A percentile compares a stretch with the other conserved stretches of the same genome.
Conservation (phyloP, 2,113 vertebrate genomes). For the Phrynosoma platyrhinos region DNA sequence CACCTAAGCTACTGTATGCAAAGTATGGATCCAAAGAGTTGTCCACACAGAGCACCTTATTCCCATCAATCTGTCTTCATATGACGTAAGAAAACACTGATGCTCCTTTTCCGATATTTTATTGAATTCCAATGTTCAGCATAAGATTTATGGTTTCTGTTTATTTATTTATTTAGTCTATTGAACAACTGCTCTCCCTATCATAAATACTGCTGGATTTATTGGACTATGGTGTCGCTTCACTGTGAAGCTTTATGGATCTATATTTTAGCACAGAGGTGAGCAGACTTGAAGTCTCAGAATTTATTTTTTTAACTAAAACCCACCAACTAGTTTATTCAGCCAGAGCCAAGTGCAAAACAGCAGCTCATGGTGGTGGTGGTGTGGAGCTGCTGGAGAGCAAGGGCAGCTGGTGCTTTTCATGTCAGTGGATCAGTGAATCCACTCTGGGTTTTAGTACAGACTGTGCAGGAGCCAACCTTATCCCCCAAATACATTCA, state of each 20-base stretch:
- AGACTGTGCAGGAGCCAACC: background rate
- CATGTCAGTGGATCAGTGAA: background rate
- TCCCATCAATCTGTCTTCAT: background rate
- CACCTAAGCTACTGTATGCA: background rate
- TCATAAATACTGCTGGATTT: conserved; percentile 3
- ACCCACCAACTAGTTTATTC: background rate
- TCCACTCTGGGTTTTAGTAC: background rate
- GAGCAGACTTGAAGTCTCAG: background rate
- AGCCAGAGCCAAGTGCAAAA: background rate
- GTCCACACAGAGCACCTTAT: background rate
- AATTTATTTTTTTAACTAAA: background rate
- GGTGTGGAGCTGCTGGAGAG: no score
- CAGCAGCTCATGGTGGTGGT: background rate
- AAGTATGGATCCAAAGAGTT: background rate
- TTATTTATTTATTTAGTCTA: background rate
- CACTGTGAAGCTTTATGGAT: background rate
- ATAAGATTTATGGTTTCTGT: background rate
- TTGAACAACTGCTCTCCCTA: background rate
- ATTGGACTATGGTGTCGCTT: background rate
- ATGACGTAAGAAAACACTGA: background rate
- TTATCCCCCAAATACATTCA: background rate
- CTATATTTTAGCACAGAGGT: background rate
- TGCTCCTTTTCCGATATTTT: background rate
- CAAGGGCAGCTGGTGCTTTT: no score
- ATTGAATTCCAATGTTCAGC: background rate